Evolutionary conservation across 2,888 invertebrate genomes (phyloP), one percentile per base, ranked within the genome.

Genomic region (Eustalomyia histrio): DNA sequence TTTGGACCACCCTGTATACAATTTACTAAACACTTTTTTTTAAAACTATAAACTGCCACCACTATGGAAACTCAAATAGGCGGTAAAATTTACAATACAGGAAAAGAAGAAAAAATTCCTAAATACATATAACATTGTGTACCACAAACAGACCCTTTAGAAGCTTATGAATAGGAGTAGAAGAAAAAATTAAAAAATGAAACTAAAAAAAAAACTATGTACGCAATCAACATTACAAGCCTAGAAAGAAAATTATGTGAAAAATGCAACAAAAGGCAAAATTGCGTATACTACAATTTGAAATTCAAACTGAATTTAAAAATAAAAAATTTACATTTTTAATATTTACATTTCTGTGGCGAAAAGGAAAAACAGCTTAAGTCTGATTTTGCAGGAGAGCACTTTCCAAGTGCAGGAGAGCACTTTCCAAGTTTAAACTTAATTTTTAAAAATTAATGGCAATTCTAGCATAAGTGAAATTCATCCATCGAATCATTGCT

Each of bases 161-260:
- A 29, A 29, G 29, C 29, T 29, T 29, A 29, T 4, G 6, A 50
- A 29, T 24, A 35, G 29, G 8, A 58, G 1, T 33, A 33, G 50
- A 18, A 50, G 33, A 14, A 21, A n/a, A 53, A 65, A 53, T n/a
- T 14, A 12, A 21, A 21, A 21, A 21, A 21, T 21, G 21, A 21
- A 17, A 52, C 8, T 43, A 18, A 67, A 24, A 43, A 43, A 6
- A 57, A 63, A 52, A 18, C 29, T 52, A n/a, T n/a, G n/a, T n/a
- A 53, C 47, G 39, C 53, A 65, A 65, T 53, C 65, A 65, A 39
- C 53, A 53, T 21, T 5, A 52, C 39, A 65, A 17, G 18, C 39
- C 53, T 55, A 24, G 39, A 21, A 6, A 53, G 10, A 50, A n/a
- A 61, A 29, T 1, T 29, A 17, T n/a, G 8, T 24, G n/a, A 47